phyloP scores from a whole-genome alignment of 1,140 invertebrate species.

The Oryctes rhinoceros region DNA sequence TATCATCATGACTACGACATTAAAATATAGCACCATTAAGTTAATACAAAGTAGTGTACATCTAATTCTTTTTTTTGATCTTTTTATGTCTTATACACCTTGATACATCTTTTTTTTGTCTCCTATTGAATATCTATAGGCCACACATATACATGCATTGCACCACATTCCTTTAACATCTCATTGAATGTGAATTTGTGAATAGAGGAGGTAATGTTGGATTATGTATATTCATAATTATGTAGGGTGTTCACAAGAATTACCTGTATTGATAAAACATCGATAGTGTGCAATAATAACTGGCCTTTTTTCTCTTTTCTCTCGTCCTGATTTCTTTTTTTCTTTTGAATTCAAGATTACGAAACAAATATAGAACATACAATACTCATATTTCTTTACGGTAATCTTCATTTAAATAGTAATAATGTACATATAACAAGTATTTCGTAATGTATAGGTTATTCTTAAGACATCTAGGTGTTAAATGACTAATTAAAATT shows the following conservation, averaged over 20 bases:
- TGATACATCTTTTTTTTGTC: conserved; percentile 18
- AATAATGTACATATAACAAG: background rate
- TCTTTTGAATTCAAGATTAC: background rate
- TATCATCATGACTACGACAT: background rate
- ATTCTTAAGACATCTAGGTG: background rate
- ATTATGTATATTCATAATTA: background rate
- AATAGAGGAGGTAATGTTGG: background rate
- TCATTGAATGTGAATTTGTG: background rate
- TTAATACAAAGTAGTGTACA: conserved; percentile 29
- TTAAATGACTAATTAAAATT: no score
- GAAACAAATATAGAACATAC: background rate
- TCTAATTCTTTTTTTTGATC: conserved; percentile 5
- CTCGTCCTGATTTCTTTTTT: background rate
- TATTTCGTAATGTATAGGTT: background rate
- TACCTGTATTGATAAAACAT: no score
- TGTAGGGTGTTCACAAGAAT: background rate
- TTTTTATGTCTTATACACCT: background rate
- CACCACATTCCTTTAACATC: background rate
- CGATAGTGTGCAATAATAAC: background rate
- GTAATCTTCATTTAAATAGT: background rate
- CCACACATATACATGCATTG: conserved; percentile 4
- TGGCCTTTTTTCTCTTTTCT: background rate
- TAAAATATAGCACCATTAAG: conserved; percentile 18
- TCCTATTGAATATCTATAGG: conserved; percentile 15
- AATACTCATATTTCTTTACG: background rate